A percentile compares a stretch with the other conserved stretches of the same genome.
Evolutionary conservation across 2,797 vertebrate species (phyloP).

Genomic region (Anabacerthia variegaticeps): DNA sequence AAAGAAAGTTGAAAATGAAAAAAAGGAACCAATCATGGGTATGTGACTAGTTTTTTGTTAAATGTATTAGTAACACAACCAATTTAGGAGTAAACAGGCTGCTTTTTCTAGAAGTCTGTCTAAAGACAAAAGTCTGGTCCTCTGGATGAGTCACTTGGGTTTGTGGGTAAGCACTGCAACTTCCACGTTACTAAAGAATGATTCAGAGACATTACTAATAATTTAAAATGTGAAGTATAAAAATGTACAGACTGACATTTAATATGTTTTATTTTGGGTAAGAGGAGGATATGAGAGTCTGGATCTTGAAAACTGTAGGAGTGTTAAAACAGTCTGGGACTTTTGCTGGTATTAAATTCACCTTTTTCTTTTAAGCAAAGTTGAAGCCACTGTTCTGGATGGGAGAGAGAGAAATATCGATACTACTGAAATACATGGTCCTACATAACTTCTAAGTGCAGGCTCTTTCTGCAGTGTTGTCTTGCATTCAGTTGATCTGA

Average conservation of each 20-base stretch:
- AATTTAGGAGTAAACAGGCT: not conserved
- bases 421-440: not conserved
- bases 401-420: not conserved
- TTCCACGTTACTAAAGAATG: constrained; percentile 5
- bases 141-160: constrained; percentile 29
- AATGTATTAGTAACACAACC: not conserved
- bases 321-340: not conserved
- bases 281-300: constrained; percentile 21
- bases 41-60: constrained; percentile 1
- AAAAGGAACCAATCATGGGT: constrained; percentile 57
- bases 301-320: constrained; percentile 28
- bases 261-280: constrained; percentile 1
- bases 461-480: not conserved
- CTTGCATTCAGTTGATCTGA: not conserved
- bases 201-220: constrained; percentile 41
- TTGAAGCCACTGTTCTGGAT: not conserved
- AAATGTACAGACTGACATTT: constrained; percentile 43
- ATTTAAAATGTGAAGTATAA: constrained; percentile 27
- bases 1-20: constrained; percentile 36
- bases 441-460: not conserved
- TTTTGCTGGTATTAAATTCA: not conserved
- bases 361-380: not conserved
- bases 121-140: constrained; percentile 22
- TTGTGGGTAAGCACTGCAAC: constrained; percentile 16
- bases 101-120: not conserved